phyloP scores from a whole-genome alignment of 2,113 vertebrate genomes.

The Sceloporus tristichus region DNA sequence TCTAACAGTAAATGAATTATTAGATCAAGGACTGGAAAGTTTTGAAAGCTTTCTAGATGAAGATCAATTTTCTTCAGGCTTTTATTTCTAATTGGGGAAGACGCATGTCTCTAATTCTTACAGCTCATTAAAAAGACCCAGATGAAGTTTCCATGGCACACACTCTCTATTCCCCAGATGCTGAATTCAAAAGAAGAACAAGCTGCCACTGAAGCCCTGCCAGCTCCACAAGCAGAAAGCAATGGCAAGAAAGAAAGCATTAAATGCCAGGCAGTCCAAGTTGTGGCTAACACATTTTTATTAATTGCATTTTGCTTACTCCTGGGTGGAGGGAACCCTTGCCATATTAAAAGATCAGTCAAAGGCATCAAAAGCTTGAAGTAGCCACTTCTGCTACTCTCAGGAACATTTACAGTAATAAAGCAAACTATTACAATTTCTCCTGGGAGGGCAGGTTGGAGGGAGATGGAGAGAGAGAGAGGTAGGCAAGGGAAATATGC shows the following conservation, averaged over 20 bases:
- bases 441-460: background rate
- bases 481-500: background rate
- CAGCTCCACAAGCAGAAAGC: constrained; percentile 53
- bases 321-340: constrained; percentile 10
- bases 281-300: constrained; percentile 48
- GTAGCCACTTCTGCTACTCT: constrained; percentile 7
- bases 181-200: constrained; percentile 55
- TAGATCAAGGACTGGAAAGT: constrained; percentile 41
- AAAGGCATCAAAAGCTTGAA: constrained; percentile 21
- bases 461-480: background rate
- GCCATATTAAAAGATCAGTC: constrained; percentile 27
- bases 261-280: constrained; percentile 16
- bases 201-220: constrained; percentile 54
- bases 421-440: background rate
- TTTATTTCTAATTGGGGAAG: constrained; percentile 66
- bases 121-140: constrained; percentile 64
- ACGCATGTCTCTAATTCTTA: constrained; percentile 65
- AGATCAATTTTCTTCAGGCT: constrained; percentile 55
- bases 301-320: constrained; percentile 56
- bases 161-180: constrained; percentile 58
- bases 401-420: constrained; percentile 13
- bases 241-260: constrained; percentile 52
- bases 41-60: constrained; percentile 43
- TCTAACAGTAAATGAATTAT: constrained; percentile 8
- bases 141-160: constrained; percentile 55